Evolutionary conservation across 2,888 invertebrate species (phyloP), one percentile per base, ranked within the genome.

Genomic region (Carpatolechia fugitivella): DNA sequence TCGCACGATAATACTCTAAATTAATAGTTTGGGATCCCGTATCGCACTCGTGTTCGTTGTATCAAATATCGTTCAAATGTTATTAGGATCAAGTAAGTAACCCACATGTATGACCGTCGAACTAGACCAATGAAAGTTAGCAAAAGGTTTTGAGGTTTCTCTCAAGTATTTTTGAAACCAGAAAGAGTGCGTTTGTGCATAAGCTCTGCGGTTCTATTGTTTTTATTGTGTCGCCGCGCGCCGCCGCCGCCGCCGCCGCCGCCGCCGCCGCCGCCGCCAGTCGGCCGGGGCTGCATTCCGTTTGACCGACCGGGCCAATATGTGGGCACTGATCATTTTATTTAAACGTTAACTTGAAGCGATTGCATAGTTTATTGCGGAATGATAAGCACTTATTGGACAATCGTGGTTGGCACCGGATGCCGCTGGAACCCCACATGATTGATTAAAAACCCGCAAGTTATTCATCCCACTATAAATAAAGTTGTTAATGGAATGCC

Each of bases 391-490:
- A 68, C 67, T 76, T 78, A 77, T 74, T 76, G 78, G 68, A 69
- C 77, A 74, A 80, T 81, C 78, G 78, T 74, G 71, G 69, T 69
- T 61, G 57, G 55, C 65, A 72, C 82, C 80, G 85, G 83, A 83
- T 80, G 79, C 77, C 73, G 64, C 72, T 70, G 67, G 71, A 71
- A 72, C 69, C 68, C 76, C 75, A 70, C 74, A 80, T 83, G 84
- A 85, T 86, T 86, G 85, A 87, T 87, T 85, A 85, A 86, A 80
- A 87, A 79, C 80, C 85, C 83, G 83, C 86, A 80, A 84, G 76
- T 80, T 85, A 85, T 85, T 79, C 78, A 82, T 80, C 78, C 68
- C 69, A 72, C 78, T 79, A 82, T 85, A 85, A 85, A 85, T 86
- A 85, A 85, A 83, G 80, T 83, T 82, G 80, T 85, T 87, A 84